Conservation (phyloP, 2,888 invertebrate genomes). For the Gastracanthus pulcherrimus region DNA sequence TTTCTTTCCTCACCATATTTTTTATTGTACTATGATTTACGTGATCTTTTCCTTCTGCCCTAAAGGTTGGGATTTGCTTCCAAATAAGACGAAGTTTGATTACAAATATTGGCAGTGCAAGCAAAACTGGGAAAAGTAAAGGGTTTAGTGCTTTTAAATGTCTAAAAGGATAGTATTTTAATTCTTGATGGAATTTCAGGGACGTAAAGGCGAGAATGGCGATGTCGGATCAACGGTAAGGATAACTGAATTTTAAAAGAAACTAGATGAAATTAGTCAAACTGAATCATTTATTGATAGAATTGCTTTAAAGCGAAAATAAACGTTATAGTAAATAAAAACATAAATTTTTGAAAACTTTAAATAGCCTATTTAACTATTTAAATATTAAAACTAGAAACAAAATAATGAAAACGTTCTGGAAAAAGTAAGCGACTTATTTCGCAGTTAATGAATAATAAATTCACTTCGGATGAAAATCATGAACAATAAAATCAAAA, state of each 20-base stretch:
- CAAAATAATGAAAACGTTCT: no score
- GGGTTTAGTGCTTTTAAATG: slow-evolving; percentile 17
- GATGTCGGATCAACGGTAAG: slow-evolving; percentile 88
- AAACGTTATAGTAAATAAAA: neutral
- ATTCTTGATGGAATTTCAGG: slow-evolving; percentile 79
- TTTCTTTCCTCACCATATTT: neutral
- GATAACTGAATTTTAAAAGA: slow-evolving; percentile 57
- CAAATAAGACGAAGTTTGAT: slow-evolving; percentile 46
- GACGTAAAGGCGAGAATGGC: slow-evolving; percentile 86
- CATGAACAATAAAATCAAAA: no score
- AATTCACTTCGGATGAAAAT: no score
- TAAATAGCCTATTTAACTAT: no score
- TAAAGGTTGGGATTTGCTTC: slow-evolving; percentile 45
- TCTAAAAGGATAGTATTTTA: slow-evolving; percentile 32
- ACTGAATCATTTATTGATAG: neutral
- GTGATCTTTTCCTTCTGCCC: neutral
- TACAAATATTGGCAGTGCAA: slow-evolving; percentile 62
- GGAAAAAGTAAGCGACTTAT: no score
- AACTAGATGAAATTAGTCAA: neutral
- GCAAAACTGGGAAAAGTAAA: slow-evolving; percentile 31
- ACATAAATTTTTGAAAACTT: no score
- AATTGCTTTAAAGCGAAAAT: no score
- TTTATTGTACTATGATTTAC: neutral
- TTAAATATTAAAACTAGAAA: neutral
- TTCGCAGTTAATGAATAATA: no score